Evolutionary conservation across 2,113 vertebrate genomes (phyloP).

Genomic region (Perca schrenkii): DNA sequence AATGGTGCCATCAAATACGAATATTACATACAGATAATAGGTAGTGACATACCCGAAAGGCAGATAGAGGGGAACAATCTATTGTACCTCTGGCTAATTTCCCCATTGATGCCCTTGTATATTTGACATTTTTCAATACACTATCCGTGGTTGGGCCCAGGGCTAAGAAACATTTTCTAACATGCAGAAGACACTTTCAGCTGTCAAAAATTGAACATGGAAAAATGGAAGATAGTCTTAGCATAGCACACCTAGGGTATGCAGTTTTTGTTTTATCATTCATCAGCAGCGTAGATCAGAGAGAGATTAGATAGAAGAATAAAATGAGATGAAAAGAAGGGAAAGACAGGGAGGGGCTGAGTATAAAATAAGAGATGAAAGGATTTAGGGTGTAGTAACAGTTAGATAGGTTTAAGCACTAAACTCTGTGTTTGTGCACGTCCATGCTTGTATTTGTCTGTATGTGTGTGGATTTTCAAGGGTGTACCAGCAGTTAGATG

Average conservation of each 20-base stretch:
- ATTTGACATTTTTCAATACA: constrained; percentile 32
- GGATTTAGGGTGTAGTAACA: constrained; percentile 71
- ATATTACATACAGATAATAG: constrained; percentile 17
- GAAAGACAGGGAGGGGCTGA: constrained; percentile 55
- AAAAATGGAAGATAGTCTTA: constrained; percentile 24
- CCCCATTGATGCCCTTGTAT: constrained; percentile 15
- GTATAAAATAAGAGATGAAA: constrained; percentile 72
- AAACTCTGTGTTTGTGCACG: constrained; percentile 52
- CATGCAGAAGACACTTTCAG: constrained; percentile 22
- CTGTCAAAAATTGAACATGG: constrained; percentile 33
- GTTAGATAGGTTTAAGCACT: constrained; percentile 51
- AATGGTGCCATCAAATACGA: neutral
- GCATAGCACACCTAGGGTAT: constrained; percentile 8
- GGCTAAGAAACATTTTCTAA: constrained; percentile 10
- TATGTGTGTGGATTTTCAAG: constrained; percentile 45
- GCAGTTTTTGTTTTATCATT: constrained; percentile 44
- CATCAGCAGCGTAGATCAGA: constrained; percentile 56
- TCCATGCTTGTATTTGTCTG: constrained; percentile 54
- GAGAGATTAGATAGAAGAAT: constrained; percentile 63
- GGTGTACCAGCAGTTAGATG: constrained; percentile 73
- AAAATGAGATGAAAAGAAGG: constrained; percentile 57
- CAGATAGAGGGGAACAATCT: constrained; percentile 7
- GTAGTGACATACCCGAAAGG: constrained; percentile 31
- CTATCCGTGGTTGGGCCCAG: constrained; percentile 20
- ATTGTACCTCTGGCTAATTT: constrained; percentile 35